These are phyloP conservation scores for Zoanthus sansibaricus DNA, from an alignment of 92 coral and sea anemone species.

Conservation along the genomic window DNA sequence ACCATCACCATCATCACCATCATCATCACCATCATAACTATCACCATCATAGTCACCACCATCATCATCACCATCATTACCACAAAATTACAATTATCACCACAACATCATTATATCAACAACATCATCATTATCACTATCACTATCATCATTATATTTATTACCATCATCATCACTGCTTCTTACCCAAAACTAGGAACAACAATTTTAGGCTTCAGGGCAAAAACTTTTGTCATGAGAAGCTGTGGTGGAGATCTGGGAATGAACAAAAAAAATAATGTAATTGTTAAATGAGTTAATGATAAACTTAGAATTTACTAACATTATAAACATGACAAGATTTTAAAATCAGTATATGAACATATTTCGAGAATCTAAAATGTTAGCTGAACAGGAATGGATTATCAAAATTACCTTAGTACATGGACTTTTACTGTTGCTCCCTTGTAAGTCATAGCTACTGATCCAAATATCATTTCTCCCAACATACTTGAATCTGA, in stretches of 20 bases:
- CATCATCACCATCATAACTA: too few species aligned
- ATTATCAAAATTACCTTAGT: conserved; percentile 67
- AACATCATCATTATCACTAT: neutral
- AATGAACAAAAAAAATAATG: neutral
- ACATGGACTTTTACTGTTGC: conserved; percentile 95
- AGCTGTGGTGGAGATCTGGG: conserved; percentile 91
- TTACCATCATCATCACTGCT: neutral
- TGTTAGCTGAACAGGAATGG: neutral
- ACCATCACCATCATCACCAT: too few species aligned
- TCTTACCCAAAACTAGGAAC: conserved; percentile 79
- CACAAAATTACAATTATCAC: neutral
- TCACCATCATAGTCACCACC: neutral
- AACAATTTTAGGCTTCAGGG: conserved; percentile 79
- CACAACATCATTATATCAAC: neutral
- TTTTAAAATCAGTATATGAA: neutral
- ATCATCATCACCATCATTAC: neutral
- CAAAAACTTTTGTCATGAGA: conserved; percentile 89
- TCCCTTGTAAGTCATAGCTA: conserved; percentile 98
- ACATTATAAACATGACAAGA: neutral
- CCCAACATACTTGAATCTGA: conserved; percentile 93
- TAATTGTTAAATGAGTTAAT: neutral
- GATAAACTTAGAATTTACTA: neutral
- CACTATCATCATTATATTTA: neutral
- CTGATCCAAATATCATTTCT: conserved; percentile 99
- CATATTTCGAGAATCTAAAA: neutral